Evolutionary conservation across 2,113 vertebrate genomes (phyloP).

Genomic region (Catagonus wagneri): DNA sequence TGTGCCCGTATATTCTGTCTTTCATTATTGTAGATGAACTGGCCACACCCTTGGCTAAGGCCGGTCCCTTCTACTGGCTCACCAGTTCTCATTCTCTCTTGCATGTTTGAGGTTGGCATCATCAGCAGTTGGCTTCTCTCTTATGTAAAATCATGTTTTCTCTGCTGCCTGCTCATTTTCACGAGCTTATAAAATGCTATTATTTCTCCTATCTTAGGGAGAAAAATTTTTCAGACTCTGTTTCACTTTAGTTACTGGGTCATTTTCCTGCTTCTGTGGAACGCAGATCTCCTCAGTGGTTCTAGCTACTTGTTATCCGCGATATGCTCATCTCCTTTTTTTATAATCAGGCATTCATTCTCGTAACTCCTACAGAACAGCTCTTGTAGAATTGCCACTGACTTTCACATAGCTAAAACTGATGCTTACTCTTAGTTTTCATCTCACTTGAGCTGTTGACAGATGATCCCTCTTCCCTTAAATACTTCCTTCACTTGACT

Average conservation of each 20-base stretch:
- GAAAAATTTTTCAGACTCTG: not conserved
- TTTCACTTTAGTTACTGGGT: not conserved
- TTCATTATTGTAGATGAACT: not conserved
- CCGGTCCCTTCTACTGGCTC: not conserved
- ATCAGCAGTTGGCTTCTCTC: not conserved
- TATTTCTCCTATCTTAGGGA: not conserved
- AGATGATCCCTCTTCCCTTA: not conserved
- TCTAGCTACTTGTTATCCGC: not conserved
- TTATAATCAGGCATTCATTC: not conserved
- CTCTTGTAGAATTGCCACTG: not conserved
- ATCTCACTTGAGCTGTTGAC: not conserved
- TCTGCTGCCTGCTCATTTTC: constrained; percentile 13
- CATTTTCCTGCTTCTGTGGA: constrained; percentile 4
- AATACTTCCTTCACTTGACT: constrained; percentile 8
- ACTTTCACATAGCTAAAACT: not conserved
- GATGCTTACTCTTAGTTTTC: not conserved
- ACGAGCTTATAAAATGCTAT: not conserved
- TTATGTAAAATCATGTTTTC: not conserved
- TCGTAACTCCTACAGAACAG: not conserved
- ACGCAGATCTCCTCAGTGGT: constrained; percentile 28
- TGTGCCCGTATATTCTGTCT: not conserved
- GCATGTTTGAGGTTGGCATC: not conserved
- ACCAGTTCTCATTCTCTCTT: not conserved
- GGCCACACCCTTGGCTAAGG: not conserved
- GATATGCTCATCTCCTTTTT: constrained; percentile 12